These are phyloP conservation scores for Seriola quinqueradiata DNA, from an alignment of 2,113 vertebrate species.

Conservation along the genomic window DNA sequence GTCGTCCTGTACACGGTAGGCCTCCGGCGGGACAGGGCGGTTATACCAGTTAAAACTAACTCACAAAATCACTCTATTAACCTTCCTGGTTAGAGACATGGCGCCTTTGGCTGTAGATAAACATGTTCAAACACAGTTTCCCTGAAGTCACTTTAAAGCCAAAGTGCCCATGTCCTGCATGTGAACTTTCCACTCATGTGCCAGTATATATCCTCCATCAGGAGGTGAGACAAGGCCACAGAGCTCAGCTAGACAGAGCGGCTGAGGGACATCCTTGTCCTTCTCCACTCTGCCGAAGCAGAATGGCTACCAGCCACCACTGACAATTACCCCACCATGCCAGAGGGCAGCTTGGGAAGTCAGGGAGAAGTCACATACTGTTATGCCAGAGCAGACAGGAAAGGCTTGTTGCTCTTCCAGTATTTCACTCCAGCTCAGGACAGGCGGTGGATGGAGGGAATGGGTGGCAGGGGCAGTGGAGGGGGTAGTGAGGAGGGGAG, in stretches of 20 bases:
- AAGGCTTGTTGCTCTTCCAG: slow-evolving; percentile 76
- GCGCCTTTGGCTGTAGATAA: slow-evolving; percentile 6
- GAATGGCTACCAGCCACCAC: slow-evolving; percentile 74
- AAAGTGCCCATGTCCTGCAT: slow-evolving; percentile 61
- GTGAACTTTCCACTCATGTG: slow-evolving; percentile 76
- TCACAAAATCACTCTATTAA: not conserved
- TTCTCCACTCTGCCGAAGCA: slow-evolving; percentile 81
- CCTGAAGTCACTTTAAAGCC: slow-evolving; percentile 44
- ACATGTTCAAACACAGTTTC: slow-evolving; percentile 21
- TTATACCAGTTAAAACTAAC: slow-evolving; percentile 14
- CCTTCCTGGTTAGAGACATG: not conserved
- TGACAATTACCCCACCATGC: slow-evolving; percentile 75
- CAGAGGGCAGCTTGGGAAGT: slow-evolving; percentile 81
- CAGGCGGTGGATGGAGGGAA: slow-evolving; percentile 13
- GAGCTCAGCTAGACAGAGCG: slow-evolving; percentile 66
- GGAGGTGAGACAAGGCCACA: slow-evolving; percentile 64
- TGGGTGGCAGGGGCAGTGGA: too few species aligned
- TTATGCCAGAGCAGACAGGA: slow-evolving; percentile 76
- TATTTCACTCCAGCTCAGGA: slow-evolving; percentile 56
- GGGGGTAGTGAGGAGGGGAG: slow-evolving; percentile 4
- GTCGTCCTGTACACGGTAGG: slow-evolving; percentile 49
- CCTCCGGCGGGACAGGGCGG: slow-evolving; percentile 22
- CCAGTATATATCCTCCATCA: slow-evolving; percentile 54
- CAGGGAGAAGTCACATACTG: slow-evolving; percentile 83
- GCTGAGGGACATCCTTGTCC: slow-evolving; percentile 79